These are phyloP conservation scores for Melanaphis sacchari DNA, from an alignment of 1,140 invertebrate species.

Conservation along the genomic window DNA sequence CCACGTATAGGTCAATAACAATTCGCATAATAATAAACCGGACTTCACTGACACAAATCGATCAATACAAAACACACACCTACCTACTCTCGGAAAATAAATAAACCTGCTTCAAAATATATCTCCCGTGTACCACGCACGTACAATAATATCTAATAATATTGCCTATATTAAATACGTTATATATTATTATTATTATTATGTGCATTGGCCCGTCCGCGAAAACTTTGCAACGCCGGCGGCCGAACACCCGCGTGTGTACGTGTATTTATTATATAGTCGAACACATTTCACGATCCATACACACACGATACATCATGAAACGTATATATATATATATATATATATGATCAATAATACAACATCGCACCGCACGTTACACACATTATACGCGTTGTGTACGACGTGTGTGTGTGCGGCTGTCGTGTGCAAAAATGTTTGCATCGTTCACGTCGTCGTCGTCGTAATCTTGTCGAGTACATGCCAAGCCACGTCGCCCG, in stretches of 20 bases:
- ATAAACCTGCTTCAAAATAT: too few relatives aligned
- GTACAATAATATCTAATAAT: too few relatives aligned
- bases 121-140: too few relatives aligned
- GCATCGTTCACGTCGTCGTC: not conserved
- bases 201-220: too few relatives aligned
- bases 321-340: too few relatives aligned
- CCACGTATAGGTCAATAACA: too few relatives aligned
- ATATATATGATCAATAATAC: not conserved
- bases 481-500: conserved; percentile 50
- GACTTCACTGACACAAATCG: too few relatives aligned
- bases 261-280: not conserved
- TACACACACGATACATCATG: not conserved
- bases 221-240: not conserved
- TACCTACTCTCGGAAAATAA: too few relatives aligned
- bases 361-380: not conserved
- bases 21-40: too few relatives aligned
- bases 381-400: not conserved
- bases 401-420: not conserved
- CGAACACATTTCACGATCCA: not conserved
- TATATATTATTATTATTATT: too few relatives aligned
- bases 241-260: not conserved
- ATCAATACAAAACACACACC: too few relatives aligned
- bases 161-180: not conserved
- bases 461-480: conserved; percentile 49
- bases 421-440: conserved; percentile 29